Evolutionary conservation across 2,113 vertebrate species (phyloP).

Genomic region (Capreolus pygargus): DNA sequence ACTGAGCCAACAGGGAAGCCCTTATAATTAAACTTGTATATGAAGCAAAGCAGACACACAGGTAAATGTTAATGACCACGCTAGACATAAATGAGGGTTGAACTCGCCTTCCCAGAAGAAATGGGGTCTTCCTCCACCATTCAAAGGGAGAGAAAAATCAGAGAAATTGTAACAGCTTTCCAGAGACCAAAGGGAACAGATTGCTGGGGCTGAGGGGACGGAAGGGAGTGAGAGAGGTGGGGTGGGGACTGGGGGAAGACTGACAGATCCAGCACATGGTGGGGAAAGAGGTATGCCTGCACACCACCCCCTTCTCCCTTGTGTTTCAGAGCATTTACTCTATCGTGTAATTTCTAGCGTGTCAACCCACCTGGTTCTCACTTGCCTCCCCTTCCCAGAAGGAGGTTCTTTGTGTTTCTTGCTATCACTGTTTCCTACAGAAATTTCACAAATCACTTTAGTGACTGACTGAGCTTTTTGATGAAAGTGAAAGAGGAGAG

Average conservation of each 20-base stretch:
- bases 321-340: background rate
- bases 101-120: background rate
- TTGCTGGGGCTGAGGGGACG: background rate
- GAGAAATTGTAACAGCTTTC: background rate
- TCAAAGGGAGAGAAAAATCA: background rate
- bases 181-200: background rate
- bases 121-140: background rate
- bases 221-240: background rate
- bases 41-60: background rate
- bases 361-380: background rate
- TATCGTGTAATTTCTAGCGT: too few species aligned
- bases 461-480: background rate
- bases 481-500: background rate
- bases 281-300: too few species aligned
- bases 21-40: background rate
- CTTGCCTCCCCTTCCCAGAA: background rate
- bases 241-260: background rate
- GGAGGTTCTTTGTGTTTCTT: background rate
- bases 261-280: background rate
- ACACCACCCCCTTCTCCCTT: background rate
- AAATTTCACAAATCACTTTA: background rate
- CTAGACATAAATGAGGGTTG: background rate
- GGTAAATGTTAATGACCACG: too few species aligned
- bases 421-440: background rate
- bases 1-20: background rate